These are phyloP conservation scores for Zenarchopterus dispar DNA, from an alignment of 2,797 vertebrate species.

Conservation along the genomic window DNA sequence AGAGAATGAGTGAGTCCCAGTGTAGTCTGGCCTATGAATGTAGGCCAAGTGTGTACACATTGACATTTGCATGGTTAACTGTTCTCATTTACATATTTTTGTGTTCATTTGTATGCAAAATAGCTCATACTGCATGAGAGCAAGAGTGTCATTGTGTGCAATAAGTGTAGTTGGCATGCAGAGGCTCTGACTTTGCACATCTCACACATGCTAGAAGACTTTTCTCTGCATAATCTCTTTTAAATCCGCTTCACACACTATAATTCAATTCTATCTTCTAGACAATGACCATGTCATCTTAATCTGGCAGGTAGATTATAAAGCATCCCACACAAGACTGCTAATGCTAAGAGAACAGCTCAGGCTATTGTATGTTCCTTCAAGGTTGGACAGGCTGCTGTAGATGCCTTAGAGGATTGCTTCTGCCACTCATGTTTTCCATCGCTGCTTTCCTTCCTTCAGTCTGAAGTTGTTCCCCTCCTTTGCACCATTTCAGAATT, in stretches of 20 bases:
- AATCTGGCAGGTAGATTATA: conserved; percentile 85
- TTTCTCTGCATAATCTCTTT: conserved; percentile 80
- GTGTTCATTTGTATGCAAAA: conserved; percentile 49
- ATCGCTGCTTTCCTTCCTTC: conserved; percentile 54
- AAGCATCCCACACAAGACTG: conserved; percentile 79
- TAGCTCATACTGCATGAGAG: conserved; percentile 29
- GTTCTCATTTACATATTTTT: conserved; percentile 46
- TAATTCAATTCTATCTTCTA: conserved; percentile 83
- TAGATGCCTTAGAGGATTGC: conserved; percentile 77
- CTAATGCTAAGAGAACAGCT: conserved; percentile 72
- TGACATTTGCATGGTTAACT: conserved; percentile 36
- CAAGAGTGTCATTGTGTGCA: conserved; percentile 19
- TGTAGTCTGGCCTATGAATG: conserved; percentile 19
- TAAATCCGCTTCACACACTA: conserved; percentile 80
- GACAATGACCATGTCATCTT: conserved; percentile 85
- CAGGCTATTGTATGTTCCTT: conserved; percentile 72
- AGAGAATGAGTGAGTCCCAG: conserved; percentile 7
- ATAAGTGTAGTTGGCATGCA: conserved; percentile 27
- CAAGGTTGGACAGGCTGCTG: conserved; percentile 76
- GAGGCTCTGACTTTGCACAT: conserved; percentile 69
- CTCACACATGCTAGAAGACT: conserved; percentile 65
- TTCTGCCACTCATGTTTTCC: conserved; percentile 75
- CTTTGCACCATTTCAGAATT: conserved; percentile 40
- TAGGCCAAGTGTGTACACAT: conserved; percentile 30
- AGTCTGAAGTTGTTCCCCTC: conserved; percentile 49